A percentile compares a stretch with the other conserved stretches of the same genome.
Evolutionary conservation across 2,888 invertebrate genomes (phyloP).

Genomic region (Nomada ruficornis): DNA sequence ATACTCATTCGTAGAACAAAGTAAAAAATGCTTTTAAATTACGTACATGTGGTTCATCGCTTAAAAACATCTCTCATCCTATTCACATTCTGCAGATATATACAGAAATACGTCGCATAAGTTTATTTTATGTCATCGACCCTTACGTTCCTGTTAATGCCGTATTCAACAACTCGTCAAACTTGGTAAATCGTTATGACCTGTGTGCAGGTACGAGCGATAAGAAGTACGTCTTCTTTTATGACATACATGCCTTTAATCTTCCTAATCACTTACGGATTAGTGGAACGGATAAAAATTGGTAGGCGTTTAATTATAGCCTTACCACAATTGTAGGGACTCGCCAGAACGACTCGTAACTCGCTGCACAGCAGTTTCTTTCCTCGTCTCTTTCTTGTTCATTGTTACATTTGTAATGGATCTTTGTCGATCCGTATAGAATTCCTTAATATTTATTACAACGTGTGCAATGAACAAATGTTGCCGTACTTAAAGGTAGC

Average conservation of each 20-base stretch:
- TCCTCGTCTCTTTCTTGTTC: constrained; percentile 8
- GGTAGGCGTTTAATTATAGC: not conserved
- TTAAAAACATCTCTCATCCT: constrained; percentile 41
- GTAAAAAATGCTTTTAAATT: constrained; percentile 53
- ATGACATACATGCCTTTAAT: not conserved
- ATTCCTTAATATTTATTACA: constrained; percentile 5
- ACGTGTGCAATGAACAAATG: constrained; percentile 5
- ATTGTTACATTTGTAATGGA: not conserved
- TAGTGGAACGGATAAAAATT: constrained; percentile 12
- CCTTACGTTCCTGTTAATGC: constrained; percentile 5
- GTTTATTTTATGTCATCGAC: constrained; percentile 21
- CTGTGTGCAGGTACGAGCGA: constrained; percentile 23
- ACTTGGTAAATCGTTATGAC: constrained; percentile 3
- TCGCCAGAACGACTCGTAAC: not conserved
- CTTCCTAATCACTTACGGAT: constrained; percentile 9
- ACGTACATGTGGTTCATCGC: constrained; percentile 12
- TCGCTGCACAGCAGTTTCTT: constrained; percentile 1
- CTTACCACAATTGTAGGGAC: not conserved
- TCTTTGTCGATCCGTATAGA: not conserved
- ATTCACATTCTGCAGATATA: constrained; percentile 31
- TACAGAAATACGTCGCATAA: constrained; percentile 37
- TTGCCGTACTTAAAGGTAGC: not conserved
- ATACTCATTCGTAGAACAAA: constrained; percentile 45
- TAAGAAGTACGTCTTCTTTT: constrained; percentile 8
- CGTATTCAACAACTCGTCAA: not conserved